Conservation (phyloP, 2,113 vertebrate genomes). For the Macheiramphus alcinus region DNA sequence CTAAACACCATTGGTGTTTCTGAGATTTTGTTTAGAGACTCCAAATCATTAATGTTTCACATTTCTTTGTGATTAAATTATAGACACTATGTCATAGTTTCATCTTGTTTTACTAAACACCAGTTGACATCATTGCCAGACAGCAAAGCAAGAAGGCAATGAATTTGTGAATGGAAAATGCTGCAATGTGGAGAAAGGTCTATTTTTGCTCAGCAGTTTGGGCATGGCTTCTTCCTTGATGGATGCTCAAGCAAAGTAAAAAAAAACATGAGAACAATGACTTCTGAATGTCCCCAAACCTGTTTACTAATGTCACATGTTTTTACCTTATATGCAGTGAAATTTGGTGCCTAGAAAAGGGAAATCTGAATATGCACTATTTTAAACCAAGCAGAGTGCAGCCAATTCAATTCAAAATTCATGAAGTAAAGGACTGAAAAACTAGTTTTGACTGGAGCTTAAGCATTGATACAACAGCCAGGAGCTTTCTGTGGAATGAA, state of each 20-base stretch:
- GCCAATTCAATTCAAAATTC: neutral
- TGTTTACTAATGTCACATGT: neutral
- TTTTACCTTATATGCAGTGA: neutral
- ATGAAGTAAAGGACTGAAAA: neutral
- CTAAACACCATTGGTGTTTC: neutral
- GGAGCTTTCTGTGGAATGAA: neutral
- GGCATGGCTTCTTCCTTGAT: neutral
- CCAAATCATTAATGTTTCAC: constrained; percentile 2
- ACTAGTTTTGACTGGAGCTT: neutral
- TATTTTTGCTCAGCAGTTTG: neutral
- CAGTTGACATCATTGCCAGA: constrained; percentile 19
- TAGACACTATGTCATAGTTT: constrained; percentile 56
- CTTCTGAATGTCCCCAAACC: neutral
- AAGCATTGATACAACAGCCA: neutral
- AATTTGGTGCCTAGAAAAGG: neutral
- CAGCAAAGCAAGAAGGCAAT: neutral
- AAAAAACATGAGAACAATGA: neutral
- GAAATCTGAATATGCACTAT: neutral
- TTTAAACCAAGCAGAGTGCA: neutral
- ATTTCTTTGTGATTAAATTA: constrained; percentile 60
- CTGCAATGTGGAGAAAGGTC: neutral
- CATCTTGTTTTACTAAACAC: constrained; percentile 49
- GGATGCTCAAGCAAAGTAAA: neutral
- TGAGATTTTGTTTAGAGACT: constrained; percentile 4
- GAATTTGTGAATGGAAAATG: neutral